These are phyloP conservation scores for Lepidurus apus DNA, from an alignment of 1,140 invertebrate genomes.

Conservation along the genomic window DNA sequence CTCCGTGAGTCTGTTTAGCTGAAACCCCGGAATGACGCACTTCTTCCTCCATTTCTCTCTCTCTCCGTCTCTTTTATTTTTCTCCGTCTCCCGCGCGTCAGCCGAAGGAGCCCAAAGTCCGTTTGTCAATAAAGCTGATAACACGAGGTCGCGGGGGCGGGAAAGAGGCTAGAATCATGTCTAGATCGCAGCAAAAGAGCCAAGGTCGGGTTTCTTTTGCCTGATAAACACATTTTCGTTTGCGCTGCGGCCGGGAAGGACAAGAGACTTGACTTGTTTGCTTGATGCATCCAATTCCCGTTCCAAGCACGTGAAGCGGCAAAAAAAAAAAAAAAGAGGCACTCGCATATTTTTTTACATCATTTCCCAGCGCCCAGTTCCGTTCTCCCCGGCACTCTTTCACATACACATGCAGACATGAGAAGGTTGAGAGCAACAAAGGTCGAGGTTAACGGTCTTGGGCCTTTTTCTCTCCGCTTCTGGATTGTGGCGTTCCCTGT, in stretches of 20 bases:
- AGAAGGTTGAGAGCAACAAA: not conserved
- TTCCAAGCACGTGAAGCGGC: too few relatives aligned
- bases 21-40: not conserved
- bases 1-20: not conserved
- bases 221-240: slow-evolving; percentile 9
- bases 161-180: not conserved
- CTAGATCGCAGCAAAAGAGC: slow-evolving; percentile 5
- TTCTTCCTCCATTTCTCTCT: not conserved
- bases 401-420: not conserved
- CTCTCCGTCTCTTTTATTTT: not conserved
- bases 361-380: not conserved
- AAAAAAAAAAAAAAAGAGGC: not conserved
- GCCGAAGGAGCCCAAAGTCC: not conserved
- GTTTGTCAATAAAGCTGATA: slow-evolving; percentile 15
- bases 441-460: slow-evolving; percentile 13
- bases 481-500: not conserved
- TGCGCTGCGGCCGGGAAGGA: not conserved
- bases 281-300: not conserved
- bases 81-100: not conserved
- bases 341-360: not conserved
- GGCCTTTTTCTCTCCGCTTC: not conserved
- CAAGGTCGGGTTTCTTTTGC: slow-evolving; percentile 16
- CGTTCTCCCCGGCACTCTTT: not conserved
- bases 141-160: slow-evolving; percentile 14
- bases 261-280: not conserved